Evolutionary conservation across 2,113 vertebrate species (phyloP), one percentile per base, ranked within the genome.

Genomic region (Strix aluco): DNA sequence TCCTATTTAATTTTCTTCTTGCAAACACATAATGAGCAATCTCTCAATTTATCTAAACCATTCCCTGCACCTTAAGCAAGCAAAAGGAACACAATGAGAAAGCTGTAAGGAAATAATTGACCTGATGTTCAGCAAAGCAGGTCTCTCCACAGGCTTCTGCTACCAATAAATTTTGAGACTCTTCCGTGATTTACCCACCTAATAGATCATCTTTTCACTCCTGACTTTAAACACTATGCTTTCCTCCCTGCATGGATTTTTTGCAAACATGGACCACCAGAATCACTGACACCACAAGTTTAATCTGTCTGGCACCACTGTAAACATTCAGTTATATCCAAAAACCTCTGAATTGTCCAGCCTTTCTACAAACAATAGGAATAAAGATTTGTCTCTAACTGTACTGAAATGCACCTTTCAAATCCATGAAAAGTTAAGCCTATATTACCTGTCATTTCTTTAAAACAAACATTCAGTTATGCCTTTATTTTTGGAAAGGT

Each of bases 381-480:
- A 79, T 27, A 79, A 58, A 67, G 22, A 14, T 62, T 25, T 72
- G 10, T 63, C 36, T 86, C 63, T 40, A 92, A 80, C 16, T n/a
- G 40, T 57, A 36, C 55, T 51, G 27, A 95, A 93, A 83, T 2
- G 13, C 30, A 88, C 16, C n/a, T 69, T 81, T 44, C 34, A 81
- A 81, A 91, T 8, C 70, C 70, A 42, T 26, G 17, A 44, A 21
- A 86, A 85, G 15, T 92, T 92, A 92, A 95, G 62, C 44, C 70
- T 73, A 91, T 51, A 42, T 51, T 42, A 85, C 38, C 57, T 66
- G 46, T 32, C 30, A 70, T 52, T 70, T 82, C 55, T 75, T 91
- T 71, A 73, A 80, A 96, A 94, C 32, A 88, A 95, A 86, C 51
- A 62, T 79, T 69, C 73, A 77, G 20, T 62, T 91, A 81, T 27